Conservation (phyloP, 2,797 vertebrate genomes). For the Danio jaintianensis region DNA sequence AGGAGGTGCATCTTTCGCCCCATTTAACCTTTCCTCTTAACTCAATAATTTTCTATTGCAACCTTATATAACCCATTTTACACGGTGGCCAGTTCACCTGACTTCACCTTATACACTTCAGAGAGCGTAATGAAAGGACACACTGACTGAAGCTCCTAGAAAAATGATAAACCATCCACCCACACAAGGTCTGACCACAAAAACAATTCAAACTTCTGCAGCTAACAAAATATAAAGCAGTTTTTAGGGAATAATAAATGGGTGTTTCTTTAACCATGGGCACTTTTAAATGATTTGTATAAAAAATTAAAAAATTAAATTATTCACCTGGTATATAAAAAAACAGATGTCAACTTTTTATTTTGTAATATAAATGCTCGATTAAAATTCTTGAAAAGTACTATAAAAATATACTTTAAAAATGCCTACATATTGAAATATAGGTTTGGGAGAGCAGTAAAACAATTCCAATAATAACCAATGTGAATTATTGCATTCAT, state of each 20-base stretch:
- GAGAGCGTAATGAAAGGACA: neutral
- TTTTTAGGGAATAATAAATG: neutral
- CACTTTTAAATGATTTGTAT: neutral
- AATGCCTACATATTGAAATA: neutral
- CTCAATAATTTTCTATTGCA: neutral
- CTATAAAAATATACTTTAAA: no score
- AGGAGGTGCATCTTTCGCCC: neutral
- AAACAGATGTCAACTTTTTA: neutral
- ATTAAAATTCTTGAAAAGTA: neutral
- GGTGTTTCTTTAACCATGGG: neutral
- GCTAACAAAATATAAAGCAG: neutral
- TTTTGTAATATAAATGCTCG: neutral
- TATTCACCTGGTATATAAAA: neutral
- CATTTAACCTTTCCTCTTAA: neutral
- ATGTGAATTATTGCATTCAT: neutral
- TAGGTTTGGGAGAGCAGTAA: neutral
- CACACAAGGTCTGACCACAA: neutral
- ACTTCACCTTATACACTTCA: slow-evolving; percentile 12
- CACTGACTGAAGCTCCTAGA: neutral
- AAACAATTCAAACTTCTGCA: neutral
- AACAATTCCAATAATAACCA: neutral
- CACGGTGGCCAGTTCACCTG: neutral
- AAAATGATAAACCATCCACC: slow-evolving; percentile 11
- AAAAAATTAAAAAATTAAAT: no score
- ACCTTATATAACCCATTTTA: neutral